These are phyloP conservation scores for Polymixis flavicincta DNA, from an alignment of 2,888 invertebrate genomes.

Conservation along the genomic window DNA sequence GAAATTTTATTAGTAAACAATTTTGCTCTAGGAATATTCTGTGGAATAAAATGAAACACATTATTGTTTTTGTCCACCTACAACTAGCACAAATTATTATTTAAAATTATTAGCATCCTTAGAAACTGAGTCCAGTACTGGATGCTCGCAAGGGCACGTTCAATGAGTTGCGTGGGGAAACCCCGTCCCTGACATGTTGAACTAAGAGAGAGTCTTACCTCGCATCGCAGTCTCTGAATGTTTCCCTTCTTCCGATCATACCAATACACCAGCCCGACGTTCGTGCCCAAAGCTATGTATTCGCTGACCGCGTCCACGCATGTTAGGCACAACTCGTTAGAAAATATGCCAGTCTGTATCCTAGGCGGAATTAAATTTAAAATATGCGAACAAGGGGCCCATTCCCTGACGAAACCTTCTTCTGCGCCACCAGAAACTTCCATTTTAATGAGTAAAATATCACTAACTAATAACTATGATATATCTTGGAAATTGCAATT, in stretches of 20 bases:
- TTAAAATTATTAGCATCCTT: neutral
- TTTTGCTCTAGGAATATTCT: neutral
- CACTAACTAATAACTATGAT: conserved; percentile 37
- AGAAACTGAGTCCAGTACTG: neutral
- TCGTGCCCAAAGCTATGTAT: conserved; percentile 96
- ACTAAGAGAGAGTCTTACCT: conserved; percentile 90
- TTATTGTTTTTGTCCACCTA: conserved; percentile 3
- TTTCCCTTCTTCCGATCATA: conserved; percentile 94
- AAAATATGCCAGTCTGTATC: conserved; percentile 94
- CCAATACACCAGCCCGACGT: conserved; percentile 96
- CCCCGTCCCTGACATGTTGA: conserved; percentile 38
- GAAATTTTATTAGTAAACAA: neutral
- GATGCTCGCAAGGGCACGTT: conserved; percentile 2
- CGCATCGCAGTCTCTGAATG: conserved; percentile 94
- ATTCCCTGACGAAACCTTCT: conserved; percentile 92
- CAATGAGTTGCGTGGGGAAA: conserved; percentile 27
- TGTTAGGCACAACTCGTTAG: conserved; percentile 94
- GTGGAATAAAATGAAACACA: neutral
- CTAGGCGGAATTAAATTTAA: conserved; percentile 94
- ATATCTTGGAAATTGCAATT: conserved; percentile 32
- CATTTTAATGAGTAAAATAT: conserved; percentile 71
- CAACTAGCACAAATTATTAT: neutral
- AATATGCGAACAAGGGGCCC: conserved; percentile 94
- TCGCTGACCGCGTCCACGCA: conserved; percentile 96
- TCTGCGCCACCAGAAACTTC: conserved; percentile 86